A percentile compares a stretch with the other conserved stretches of the same genome.
Conservation (phyloP, 2,797 vertebrate genomes). For the Rhinoraja longicauda region DNA sequence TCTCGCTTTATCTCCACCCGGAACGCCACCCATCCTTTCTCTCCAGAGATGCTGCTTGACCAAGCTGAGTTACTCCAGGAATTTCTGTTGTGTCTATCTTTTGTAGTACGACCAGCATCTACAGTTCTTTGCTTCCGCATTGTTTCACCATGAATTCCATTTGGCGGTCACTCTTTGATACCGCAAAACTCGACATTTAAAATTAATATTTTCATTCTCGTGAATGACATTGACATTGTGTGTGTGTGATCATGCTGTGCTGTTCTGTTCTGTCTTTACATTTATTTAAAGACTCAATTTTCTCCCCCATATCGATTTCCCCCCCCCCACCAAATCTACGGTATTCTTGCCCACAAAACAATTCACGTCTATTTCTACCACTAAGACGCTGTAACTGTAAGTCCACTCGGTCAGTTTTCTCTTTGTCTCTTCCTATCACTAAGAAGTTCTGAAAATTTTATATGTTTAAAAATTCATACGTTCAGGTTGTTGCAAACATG, state of each 20-base stretch:
- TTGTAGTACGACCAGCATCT: no score
- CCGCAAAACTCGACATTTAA: neutral
- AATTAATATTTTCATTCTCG: neutral
- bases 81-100: no score
- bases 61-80: no score
- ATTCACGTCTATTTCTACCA: neutral
- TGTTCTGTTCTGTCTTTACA: neutral
- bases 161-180: no score
- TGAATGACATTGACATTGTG: no score
- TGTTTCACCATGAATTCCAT: no score
- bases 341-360: neutral
- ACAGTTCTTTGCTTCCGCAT: no score
- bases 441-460: neutral
- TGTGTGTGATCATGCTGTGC: no score
- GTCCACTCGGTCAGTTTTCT: neutral
- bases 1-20: no score
- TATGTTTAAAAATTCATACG: neutral
- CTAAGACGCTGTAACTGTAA: neutral
- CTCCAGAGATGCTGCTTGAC: no score
- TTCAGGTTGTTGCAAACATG: neutral
- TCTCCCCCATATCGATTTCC: neutral
- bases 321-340: neutral
- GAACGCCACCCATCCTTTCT: no score
- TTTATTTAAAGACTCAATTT: neutral
- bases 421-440: neutral